Base-by-base conservation (phyloP, 2,797 vertebrate genomes). In the Rhinella marina region DNA sequence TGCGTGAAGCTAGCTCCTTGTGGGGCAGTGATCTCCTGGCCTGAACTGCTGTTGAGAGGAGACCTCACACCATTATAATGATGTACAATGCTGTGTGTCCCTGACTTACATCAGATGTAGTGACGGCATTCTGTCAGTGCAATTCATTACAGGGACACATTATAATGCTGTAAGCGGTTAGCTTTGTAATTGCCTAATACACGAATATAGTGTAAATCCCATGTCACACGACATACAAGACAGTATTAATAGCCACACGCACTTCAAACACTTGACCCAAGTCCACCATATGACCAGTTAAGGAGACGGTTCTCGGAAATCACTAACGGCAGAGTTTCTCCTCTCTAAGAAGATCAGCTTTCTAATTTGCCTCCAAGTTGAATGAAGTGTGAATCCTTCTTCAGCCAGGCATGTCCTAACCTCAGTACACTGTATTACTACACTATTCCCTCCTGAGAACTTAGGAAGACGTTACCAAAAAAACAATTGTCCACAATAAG, bases 301-400 rank as follows among this genome's bases (percentile, higher is more conserved):
- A 32, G n/a, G 48, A 72, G 62, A 14, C 62, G 21, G 9, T 80
- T 86, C 76, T 59, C 56, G 62, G 85, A 86, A 80, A 79, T 52
- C 32, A 79, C 68, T 66, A 66, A 52, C 29, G 66, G 57, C 80
- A 82, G 3, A 27, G 48, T 17, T 64, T 72, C 76, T 50, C 62
- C 25, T 66, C 13, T 66, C 11, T 13, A 25, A 23, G 21, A 78
- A 59, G 25, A 66, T 84, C 56, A 88, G 29, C 25, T 83, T 73
- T 85, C 77, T 16, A 23, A 73, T 64, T 29, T 13, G 27, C 75
- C 21, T 78, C 73, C 62, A 79, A 57, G 66, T 21, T 81, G 25
- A 21, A 61, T 32, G 54, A 84, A 12, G 87, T 61, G 66, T 81
- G 56, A 88, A 75, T 61, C 9, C 56, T 41, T 64, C 25, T 32